phyloP scores from a whole-genome alignment of 1,140 invertebrate species.

The Drosophila ficusphila region DNA sequence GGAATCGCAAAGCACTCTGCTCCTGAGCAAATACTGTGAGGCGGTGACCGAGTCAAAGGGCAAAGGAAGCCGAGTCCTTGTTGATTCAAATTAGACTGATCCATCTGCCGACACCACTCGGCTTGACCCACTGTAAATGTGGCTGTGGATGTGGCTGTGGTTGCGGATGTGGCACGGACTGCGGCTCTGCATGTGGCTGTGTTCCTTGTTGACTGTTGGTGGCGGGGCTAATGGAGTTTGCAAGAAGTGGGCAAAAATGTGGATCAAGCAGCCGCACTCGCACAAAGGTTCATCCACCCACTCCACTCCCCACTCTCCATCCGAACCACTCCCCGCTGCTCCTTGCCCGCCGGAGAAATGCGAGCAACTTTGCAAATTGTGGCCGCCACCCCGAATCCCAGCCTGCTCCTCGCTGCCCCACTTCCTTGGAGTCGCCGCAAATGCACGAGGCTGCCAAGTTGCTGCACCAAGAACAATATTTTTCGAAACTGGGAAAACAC shows the following conservation, averaged over 20 bases:
- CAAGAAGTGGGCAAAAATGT: slow-evolving; percentile 58
- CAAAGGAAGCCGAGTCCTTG: slow-evolving; percentile 14
- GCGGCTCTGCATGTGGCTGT: neutral
- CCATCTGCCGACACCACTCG: slow-evolving; percentile 20
- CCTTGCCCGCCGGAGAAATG: slow-evolving; percentile 44
- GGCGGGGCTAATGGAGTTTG: slow-evolving; percentile 72
- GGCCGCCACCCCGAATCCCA: slow-evolving; percentile 47
- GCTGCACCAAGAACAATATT: slow-evolving; percentile 19
- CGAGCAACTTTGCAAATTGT: slow-evolving; percentile 71
- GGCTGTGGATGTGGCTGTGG: neutral
- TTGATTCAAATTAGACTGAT: slow-evolving; percentile 52
- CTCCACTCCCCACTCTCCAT: slow-evolving; percentile 12
- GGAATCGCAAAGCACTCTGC: slow-evolving; percentile 23
- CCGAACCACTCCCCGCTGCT: neutral
- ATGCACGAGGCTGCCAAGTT: slow-evolving; percentile 56
- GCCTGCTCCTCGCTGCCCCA: slow-evolving; percentile 1
- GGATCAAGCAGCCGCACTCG: slow-evolving; percentile 64
- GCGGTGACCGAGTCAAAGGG: slow-evolving; percentile 25
- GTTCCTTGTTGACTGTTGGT: slow-evolving; percentile 31
- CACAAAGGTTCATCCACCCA: too few relatives aligned
- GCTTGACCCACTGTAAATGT: slow-evolving; percentile 23
- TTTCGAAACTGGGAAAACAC: neutral
- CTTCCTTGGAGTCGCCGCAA: slow-evolving; percentile 14
- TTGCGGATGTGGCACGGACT: neutral
- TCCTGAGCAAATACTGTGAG: slow-evolving; percentile 23